Percentiles rank a stretch among this genome's conserved stretches.
Evolutionary conservation across 2,888 invertebrate species (phyloP).

Genomic region (Tromatobia lineatoria): DNA sequence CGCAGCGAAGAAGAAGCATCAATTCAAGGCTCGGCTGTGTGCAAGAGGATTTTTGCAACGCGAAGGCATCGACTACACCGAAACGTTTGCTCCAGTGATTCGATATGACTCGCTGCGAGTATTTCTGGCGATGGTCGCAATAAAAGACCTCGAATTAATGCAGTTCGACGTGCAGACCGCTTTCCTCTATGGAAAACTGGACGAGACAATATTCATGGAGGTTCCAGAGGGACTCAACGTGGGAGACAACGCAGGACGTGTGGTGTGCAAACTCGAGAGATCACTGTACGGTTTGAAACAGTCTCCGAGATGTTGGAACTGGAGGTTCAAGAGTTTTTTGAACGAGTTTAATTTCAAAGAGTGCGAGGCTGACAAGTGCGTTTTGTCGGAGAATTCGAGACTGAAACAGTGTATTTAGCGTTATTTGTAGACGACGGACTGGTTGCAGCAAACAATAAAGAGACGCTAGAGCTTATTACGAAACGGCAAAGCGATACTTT

Average conservation of each 20-base stretch:
- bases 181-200: background rate
- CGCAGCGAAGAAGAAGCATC: background rate
- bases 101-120: background rate
- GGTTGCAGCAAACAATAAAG: background rate
- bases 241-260: too few species aligned
- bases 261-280: background rate
- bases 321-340: background rate
- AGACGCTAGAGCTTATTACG: constrained; percentile 64
- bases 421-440: constrained; percentile 9
- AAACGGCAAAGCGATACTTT: constrained; percentile 43
- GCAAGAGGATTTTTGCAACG: background rate
- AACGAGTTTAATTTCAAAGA: background rate
- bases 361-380: constrained; percentile 3
- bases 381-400: background rate
- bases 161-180: background rate
- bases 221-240: background rate
- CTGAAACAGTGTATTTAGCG: background rate
- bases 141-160: background rate
- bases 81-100: background rate
- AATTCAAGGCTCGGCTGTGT: background rate
- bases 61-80: background rate
- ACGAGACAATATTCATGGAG: background rate
- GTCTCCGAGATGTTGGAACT: background rate
- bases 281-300: background rate
- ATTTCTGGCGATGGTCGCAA: background rate